Conservation (phyloP, 92 coral and sea anemone genomes). For the Umimayanthus chanpuru region DNA sequence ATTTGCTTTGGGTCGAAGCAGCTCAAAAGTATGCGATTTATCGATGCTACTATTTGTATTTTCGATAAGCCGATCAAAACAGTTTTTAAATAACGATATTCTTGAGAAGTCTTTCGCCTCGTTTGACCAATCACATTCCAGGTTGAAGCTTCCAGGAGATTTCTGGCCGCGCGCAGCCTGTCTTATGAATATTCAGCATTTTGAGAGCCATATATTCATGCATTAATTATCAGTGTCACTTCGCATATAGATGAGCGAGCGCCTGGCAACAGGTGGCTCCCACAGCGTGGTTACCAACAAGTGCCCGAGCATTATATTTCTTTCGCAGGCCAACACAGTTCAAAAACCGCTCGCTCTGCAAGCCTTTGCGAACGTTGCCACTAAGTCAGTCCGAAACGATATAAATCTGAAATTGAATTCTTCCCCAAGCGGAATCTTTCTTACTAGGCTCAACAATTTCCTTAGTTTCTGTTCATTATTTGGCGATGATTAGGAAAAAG, state of each 20-base stretch:
- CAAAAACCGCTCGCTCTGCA: conserved; percentile 56
- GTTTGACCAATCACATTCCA: conserved; percentile 19
- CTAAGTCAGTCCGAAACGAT: background rate
- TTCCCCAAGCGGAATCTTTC: conserved; percentile 43
- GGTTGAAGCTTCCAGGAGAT: conserved; percentile 17
- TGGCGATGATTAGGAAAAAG: conserved; percentile 78
- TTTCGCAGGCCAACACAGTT: conserved; percentile 50
- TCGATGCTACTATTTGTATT: conserved; percentile 14
- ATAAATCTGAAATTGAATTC: conserved; percentile 39
- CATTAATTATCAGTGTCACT: conserved; percentile 84
- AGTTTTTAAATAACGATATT: conserved; percentile 28
- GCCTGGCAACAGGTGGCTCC: conserved; percentile 97
- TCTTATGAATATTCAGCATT: conserved; percentile 63
- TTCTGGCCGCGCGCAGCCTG: conserved; percentile 23
- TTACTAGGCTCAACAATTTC: conserved; percentile 39
- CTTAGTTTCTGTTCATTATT: conserved; percentile 51
- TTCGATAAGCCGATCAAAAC: conserved; percentile 40
- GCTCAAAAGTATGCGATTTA: background rate
- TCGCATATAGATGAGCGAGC: conserved; percentile 81
- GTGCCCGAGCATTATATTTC: conserved; percentile 51
- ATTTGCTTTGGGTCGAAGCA: background rate
- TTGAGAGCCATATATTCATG: conserved; percentile 51
- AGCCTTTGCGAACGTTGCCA: conserved; percentile 18
- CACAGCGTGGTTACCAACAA: conserved; percentile 63
- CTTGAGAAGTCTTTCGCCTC: conserved; percentile 5